Evolutionary conservation across 2,888 invertebrate genomes (phyloP).

Genomic region (Anticlea derivata): DNA sequence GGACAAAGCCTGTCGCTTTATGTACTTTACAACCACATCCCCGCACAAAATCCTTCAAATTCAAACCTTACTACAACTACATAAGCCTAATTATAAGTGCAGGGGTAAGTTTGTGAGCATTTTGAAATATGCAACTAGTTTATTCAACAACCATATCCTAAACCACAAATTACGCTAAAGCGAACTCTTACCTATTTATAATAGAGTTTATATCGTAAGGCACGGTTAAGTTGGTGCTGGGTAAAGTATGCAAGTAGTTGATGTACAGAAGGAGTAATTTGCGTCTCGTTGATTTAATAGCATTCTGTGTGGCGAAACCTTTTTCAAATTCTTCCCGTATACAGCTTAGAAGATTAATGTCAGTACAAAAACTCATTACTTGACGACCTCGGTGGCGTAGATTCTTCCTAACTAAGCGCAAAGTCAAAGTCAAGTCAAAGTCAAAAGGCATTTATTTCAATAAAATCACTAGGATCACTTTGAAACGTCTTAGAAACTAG

Average conservation of each 20-base stretch:
- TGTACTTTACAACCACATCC: slow-evolving; percentile 42
- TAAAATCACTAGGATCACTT: no score
- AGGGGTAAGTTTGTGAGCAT: slow-evolving; percentile 43
- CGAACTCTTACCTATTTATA: slow-evolving; percentile 44
- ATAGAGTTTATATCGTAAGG: slow-evolving; percentile 34
- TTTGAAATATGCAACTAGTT: slow-evolving; percentile 75
- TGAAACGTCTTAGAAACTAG: no score
- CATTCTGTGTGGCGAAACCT: slow-evolving; percentile 37
- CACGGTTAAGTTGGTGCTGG: slow-evolving; percentile 25
- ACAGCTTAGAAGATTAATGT: not conserved
- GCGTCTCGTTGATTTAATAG: slow-evolving; percentile 62
- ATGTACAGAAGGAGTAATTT: slow-evolving; percentile 50
- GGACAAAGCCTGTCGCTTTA: slow-evolving; percentile 69
- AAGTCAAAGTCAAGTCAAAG: no score
- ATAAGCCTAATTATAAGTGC: slow-evolving; percentile 35
- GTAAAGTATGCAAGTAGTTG: slow-evolving; percentile 63
- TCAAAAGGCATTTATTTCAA: no score
- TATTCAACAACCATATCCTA: slow-evolving; percentile 53
- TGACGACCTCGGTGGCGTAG: not conserved
- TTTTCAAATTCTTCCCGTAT: slow-evolving; percentile 20
- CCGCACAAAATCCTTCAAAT: slow-evolving; percentile 25
- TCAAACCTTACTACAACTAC: slow-evolving; percentile 32
- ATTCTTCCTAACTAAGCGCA: not conserved
- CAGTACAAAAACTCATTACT: slow-evolving; percentile 6
- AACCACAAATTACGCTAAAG: slow-evolving; percentile 39